phyloP scores from a whole-genome alignment of 2,888 invertebrate species.

The Embidobia sp. region DNA sequence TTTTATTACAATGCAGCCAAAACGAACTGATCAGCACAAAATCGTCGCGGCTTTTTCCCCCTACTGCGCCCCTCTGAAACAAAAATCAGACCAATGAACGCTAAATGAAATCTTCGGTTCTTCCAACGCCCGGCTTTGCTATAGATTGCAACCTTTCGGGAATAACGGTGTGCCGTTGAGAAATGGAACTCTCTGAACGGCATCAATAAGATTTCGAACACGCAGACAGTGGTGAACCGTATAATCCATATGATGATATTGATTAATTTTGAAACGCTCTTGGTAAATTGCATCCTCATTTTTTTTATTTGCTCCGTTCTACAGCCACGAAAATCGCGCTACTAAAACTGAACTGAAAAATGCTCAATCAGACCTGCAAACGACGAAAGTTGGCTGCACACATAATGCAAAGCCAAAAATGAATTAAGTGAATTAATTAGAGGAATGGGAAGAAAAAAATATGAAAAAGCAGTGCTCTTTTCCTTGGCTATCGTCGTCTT shows the following conservation, averaged over 20 bases:
- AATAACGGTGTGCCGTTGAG: conserved; percentile 28
- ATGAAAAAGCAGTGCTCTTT: too few relatives aligned
- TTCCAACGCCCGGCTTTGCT: conserved; percentile 16
- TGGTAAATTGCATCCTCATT: conserved; percentile 45
- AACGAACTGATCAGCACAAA: conserved; percentile 19
- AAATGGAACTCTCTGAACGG: conserved; percentile 20
- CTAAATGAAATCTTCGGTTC: conserved; percentile 33
- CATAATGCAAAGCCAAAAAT: too few relatives aligned
- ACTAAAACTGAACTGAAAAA: too few relatives aligned
- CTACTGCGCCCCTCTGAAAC: neutral
- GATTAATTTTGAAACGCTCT: conserved; percentile 51
- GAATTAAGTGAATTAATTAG: too few relatives aligned
- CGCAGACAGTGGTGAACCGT: conserved; percentile 31
- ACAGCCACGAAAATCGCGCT: too few relatives aligned
- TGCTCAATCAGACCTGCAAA: too few relatives aligned
- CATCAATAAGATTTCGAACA: conserved; percentile 34
- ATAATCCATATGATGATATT: conserved; percentile 48
- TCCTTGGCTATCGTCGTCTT: too few relatives aligned
- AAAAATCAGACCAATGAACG: conserved; percentile 17
- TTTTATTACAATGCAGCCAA: too few relatives aligned
- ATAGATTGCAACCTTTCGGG: conserved; percentile 38
- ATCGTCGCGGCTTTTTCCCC: neutral
- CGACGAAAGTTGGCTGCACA: too few relatives aligned
- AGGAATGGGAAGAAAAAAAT: too few relatives aligned
- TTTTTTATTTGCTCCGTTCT: too few relatives aligned